Percentiles rank a stretch among this genome's conserved stretches.
phyloP scores from a whole-genome alignment of 2,888 invertebrate species.

The Spodoptera picta region DNA sequence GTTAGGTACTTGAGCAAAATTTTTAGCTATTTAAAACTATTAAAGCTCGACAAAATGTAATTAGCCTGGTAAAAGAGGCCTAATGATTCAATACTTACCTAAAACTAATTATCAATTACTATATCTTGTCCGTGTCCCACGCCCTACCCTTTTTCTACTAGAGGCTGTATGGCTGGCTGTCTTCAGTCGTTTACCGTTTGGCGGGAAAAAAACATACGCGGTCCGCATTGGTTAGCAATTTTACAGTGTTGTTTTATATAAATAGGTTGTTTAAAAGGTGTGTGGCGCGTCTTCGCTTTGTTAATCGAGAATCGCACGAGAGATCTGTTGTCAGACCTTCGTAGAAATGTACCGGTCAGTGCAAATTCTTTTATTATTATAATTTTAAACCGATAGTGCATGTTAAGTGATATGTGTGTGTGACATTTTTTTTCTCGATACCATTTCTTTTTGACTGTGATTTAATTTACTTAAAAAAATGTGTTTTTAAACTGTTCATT shows the following conservation, averaged over 20 bases:
- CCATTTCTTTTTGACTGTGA: too few species aligned
- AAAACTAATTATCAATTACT: conserved; percentile 40
- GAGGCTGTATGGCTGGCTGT: conserved; percentile 50
- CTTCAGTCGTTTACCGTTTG: conserved; percentile 67
- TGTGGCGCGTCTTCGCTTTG: conserved; percentile 66
- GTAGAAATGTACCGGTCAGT: conserved; percentile 82
- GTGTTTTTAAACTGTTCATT: too few species aligned
- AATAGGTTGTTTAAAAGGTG: conserved; percentile 77
- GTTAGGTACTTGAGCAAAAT: not conserved
- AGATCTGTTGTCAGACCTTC: conserved; percentile 52
- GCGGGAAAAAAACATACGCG: conserved; percentile 69
- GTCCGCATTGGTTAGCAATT: conserved; percentile 40
- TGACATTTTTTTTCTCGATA: not conserved
- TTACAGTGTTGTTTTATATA: conserved; percentile 71
- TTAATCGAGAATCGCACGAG: conserved; percentile 65
- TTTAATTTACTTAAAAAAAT: too few species aligned
- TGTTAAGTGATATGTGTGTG: conserved; percentile 10
- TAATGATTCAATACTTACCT: conserved; percentile 13
- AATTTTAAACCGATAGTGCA: conserved; percentile 24
- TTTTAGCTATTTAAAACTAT: not conserved
- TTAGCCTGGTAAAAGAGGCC: not conserved
- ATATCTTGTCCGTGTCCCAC: conserved; percentile 54
- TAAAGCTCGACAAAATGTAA: too few species aligned
- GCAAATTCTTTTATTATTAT: conserved; percentile 58
- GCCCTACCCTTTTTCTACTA: conserved; percentile 62